Conservation (phyloP, 2,888 invertebrate genomes). For the Thereva nobilitata region DNA sequence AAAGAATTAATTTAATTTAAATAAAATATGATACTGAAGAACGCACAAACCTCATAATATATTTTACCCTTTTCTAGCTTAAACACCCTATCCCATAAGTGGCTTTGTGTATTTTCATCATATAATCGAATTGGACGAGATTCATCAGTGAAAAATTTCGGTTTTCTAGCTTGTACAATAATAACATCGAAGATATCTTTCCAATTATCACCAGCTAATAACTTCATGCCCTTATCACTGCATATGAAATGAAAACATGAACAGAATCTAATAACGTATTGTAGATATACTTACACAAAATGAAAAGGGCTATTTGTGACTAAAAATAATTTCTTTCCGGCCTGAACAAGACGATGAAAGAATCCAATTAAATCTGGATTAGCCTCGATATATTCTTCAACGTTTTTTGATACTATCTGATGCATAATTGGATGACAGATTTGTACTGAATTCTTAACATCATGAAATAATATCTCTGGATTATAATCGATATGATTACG, state of each 20-base stretch:
- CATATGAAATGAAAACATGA: not conserved
- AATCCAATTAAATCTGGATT: constrained; percentile 74
- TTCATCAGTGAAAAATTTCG: constrained; percentile 92
- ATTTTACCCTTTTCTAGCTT: constrained; percentile 84
- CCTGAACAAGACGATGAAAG: constrained; percentile 72
- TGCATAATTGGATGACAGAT: constrained; percentile 90
- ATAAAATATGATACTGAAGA: not conserved
- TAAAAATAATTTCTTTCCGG: constrained; percentile 86
- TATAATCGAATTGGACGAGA: constrained; percentile 78
- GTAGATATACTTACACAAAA: constrained; percentile 78
- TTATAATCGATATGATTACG: constrained; percentile 89
- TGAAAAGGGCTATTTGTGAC: constrained; percentile 96
- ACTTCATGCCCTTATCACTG: constrained; percentile 90
- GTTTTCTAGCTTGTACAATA: constrained; percentile 93
- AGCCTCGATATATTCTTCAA: constrained; percentile 77
- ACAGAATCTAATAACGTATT: constrained; percentile 7
- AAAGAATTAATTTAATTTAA: not conserved
- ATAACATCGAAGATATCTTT: constrained; percentile 89
- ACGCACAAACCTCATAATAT: constrained; percentile 79
- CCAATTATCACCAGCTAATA: constrained; percentile 88
- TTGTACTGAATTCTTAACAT: constrained; percentile 89
- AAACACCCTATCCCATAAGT: constrained; percentile 90
- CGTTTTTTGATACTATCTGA: constrained; percentile 79
- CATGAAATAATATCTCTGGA: constrained; percentile 93
- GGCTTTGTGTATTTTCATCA: constrained; percentile 64